Evolutionary conservation across 2,113 vertebrate species (phyloP), one percentile per base, ranked within the genome.

Genomic region (Oenanthe melanoleuca): DNA sequence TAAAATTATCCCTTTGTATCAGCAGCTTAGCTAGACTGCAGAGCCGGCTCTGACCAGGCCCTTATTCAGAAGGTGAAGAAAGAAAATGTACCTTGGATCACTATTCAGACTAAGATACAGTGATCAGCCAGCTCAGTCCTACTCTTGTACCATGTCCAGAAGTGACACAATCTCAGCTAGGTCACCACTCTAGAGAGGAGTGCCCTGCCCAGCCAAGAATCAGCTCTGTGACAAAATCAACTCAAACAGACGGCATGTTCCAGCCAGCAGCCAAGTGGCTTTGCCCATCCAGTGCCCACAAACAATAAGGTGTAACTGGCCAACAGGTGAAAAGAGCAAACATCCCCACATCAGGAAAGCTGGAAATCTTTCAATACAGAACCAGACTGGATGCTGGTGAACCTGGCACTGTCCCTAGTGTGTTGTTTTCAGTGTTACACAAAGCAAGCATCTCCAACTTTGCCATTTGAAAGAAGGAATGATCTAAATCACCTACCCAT

Each of bases 261-360:
- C 67, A 74, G 82, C 34, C 91, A 88, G 86, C 47, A 80, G 55
- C 29, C 2, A 0, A 49, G 33, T 61, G 59, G 31, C 34, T 95
- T 31, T 56, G 56, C 44, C 88, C 80, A 96, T 45, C 65, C 72
- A 88, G 67, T 93, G 80, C 75, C 50, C 88, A 92, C 47, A 67
- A 67, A 93, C 94, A 94, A 86, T 86, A 66, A 50, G 60, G 23
- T 33, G 16, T 70, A 83, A 93, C 21, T 59, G 49, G 75, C 69
- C 67, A 52, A 60, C 67, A 88, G 71, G 83, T 89, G 56, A 95
- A 95, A 92, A 86, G 81, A 94, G 52, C 67, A 93, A 78, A 70
- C 44, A 50, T 16, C 40, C 29, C 24, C 37, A 15, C 37, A 78
- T 26, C 57, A 78, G 63, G 44, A 92, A 86, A 80, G 55, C 74